These are phyloP conservation scores for Jaculus jaculus DNA, from an alignment of 2,113 vertebrate genomes.

Conservation along the genomic window DNA sequence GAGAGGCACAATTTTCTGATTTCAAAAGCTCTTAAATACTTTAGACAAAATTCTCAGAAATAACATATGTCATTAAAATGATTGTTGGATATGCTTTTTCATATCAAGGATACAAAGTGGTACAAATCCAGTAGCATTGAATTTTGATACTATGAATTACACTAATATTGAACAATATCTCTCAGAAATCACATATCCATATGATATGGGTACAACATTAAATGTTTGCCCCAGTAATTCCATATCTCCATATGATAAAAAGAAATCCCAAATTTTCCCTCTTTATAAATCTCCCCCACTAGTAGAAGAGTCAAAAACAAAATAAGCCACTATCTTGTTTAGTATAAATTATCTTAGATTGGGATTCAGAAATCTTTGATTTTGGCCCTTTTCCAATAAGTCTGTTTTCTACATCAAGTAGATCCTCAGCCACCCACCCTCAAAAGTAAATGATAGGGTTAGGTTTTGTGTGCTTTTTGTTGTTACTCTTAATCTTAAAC, in stretches of 20 bases:
- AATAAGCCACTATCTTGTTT: neutral
- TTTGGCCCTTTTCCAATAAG: neutral
- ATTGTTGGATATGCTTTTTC: neutral
- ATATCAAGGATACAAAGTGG: neutral
- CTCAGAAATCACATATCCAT: neutral
- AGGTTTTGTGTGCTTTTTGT: neutral
- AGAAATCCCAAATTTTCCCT: neutral
- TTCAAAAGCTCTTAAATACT: neutral
- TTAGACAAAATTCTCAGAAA: conserved; percentile 28
- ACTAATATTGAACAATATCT: neutral
- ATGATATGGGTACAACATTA: neutral
- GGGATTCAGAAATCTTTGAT: neutral
- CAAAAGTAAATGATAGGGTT: neutral
- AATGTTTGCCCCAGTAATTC: neutral
- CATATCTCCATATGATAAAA: neutral
- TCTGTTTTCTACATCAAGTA: neutral
- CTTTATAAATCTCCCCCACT: no score
- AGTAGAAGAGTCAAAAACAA: neutral
- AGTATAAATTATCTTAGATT: neutral
- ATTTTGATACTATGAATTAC: neutral
- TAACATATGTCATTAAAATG: neutral
- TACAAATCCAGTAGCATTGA: neutral
- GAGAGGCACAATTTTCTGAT: neutral
- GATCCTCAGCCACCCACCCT: neutral
- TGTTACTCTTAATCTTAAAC: neutral